These are phyloP conservation scores for Chaetorhynchus papuensis DNA, from an alignment of 2,113 vertebrate species.

Conservation along the genomic window DNA sequence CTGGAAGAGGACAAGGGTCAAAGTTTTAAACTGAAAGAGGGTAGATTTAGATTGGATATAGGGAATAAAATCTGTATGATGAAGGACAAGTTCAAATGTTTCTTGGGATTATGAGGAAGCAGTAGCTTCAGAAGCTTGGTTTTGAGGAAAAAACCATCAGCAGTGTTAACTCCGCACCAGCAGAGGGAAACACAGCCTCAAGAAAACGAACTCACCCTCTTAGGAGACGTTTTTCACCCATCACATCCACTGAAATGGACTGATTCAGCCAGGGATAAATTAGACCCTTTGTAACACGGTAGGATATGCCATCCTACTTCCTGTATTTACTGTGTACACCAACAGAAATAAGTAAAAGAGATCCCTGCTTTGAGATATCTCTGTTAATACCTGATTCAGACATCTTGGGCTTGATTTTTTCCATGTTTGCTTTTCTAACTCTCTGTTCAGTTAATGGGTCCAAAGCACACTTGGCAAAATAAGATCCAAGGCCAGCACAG, in stretches of 20 bases:
- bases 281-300: not conserved
- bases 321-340: not conserved
- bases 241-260: not conserved
- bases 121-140: not conserved
- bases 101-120: not conserved
- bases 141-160: not conserved
- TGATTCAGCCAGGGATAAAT: not conserved
- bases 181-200: constrained; percentile 42
- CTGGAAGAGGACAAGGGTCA: not conserved
- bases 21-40: not conserved
- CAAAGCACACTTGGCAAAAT: not conserved
- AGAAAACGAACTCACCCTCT: not conserved
- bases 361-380: not conserved
- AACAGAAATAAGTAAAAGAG: not conserved
- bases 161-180: not conserved
- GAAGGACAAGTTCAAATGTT: not conserved
- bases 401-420: not conserved
- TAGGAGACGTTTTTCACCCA: not conserved
- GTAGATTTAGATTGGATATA: not conserved
- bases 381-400: not conserved
- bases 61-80: not conserved
- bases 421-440: not conserved
- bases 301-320: not conserved
- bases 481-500: not conserved
- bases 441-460: not conserved